Evolutionary conservation across 1,140 invertebrate genomes (phyloP).

Genomic region (Drosophila kurseongensis): DNA sequence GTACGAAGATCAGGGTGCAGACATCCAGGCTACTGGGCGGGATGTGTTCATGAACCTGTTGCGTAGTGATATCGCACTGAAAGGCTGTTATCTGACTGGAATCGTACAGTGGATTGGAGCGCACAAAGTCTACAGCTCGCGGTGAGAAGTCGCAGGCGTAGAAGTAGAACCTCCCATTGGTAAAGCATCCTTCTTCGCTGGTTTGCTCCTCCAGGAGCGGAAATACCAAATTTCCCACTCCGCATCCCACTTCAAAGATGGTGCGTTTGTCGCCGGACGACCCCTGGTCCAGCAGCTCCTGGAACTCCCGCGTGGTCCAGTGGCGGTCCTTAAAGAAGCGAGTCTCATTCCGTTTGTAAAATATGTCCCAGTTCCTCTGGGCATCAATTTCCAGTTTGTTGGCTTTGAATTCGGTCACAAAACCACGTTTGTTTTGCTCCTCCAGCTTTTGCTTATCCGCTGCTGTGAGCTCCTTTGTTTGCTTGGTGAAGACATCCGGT

Average conservation of each 20-base stretch:
- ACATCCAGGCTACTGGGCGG: slow-evolving; percentile 89
- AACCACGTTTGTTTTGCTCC: slow-evolving; percentile 88
- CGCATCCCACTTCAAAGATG: slow-evolving; percentile 96
- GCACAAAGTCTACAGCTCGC: slow-evolving; percentile 94
- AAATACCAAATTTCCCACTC: slow-evolving; percentile 98
- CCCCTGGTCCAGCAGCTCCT: slow-evolving; percentile 89
- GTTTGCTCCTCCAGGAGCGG: slow-evolving; percentile 93
- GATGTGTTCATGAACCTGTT: slow-evolving; percentile 87
- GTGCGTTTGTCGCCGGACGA: slow-evolving; percentile 77
- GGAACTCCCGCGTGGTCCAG: slow-evolving; percentile 98
- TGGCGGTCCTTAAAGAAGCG: slow-evolving; percentile 98
- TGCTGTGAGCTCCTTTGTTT: slow-evolving; percentile 84
- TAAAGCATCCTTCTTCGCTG: slow-evolving; percentile 10
- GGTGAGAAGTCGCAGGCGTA: slow-evolving; percentile 98
- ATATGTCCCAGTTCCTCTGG: slow-evolving; percentile 98
- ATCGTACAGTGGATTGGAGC: slow-evolving; percentile 86
- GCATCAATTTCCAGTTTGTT: slow-evolving; percentile 94
- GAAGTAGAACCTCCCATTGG: slow-evolving; percentile 87
- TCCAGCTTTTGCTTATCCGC: slow-evolving; percentile 87
- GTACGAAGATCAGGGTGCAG: slow-evolving; percentile 97
- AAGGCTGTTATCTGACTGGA: slow-evolving; percentile 89
- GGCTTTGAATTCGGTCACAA: slow-evolving; percentile 92
- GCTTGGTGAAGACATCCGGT: slow-evolving; percentile 53
- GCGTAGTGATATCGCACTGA: slow-evolving; percentile 89
- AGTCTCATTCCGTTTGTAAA: slow-evolving; percentile 97